Evolutionary conservation across 2,797 vertebrate species (phyloP), one percentile per base, ranked within the genome.

Genomic region (Mallotus villosus): DNA sequence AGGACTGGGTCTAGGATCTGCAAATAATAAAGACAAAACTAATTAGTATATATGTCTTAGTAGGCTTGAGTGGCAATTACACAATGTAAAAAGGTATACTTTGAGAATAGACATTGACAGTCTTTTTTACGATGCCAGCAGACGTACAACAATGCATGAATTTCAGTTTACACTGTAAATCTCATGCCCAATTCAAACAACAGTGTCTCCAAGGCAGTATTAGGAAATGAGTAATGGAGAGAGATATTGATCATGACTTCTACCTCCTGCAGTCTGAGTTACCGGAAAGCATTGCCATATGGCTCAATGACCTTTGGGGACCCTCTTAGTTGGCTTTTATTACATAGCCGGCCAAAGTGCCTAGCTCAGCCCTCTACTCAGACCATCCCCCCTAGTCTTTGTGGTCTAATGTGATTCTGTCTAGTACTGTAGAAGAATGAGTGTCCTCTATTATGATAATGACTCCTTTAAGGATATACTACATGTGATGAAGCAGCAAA

Each of bases 221-320:
- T 81, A 74, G 78, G 87, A 81, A 72, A 77, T 83, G 82, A 73
- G 85, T 91, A 92, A 93, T 92, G 92, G 90, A 77, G 34, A 77
- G 34, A 85, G 71, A 76, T 93, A 93, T 93, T 89, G 93, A 93
- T 93, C 72, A 63, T 58, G 61, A 77, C 79, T 89, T 86, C 81
- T 85, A 85, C 75, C 82, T 77, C 74, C 64, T 19, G 27, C 67
- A 76, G 76, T 77, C 81, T 83, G 66, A 78, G 82, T 88, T 91
- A 87, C 89, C 59, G 84, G 88, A 91, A 91, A 84, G 78, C 71
- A 74, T 57, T 83, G 82, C 87, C 89, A 91, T 88, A 84, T 87
- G 90, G 82, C 82, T 86, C 86, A 80, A 59, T 87, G 82, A 87
- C 85, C 88, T 82, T 71, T 72, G 71, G 91, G 87, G 87, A 86